phyloP scores from a whole-genome alignment of 2,113 vertebrate species.

The Pseudopodoces humilis region DNA sequence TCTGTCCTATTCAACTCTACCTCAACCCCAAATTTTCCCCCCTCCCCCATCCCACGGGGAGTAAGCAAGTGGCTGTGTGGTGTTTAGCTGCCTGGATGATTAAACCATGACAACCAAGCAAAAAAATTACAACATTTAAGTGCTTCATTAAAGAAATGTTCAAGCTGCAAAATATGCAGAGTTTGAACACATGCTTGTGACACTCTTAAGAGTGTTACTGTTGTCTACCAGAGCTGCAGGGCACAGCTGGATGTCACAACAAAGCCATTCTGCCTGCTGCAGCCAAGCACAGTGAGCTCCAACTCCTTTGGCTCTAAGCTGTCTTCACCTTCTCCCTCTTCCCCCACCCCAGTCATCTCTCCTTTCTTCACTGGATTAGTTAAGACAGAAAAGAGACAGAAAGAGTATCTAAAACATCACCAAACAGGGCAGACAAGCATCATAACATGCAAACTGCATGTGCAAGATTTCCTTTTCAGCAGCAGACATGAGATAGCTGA shows the following conservation, averaged over 20 bases:
- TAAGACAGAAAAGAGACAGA: background rate
- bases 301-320: background rate
- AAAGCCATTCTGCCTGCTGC: background rate
- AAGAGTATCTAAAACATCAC: background rate
- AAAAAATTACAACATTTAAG: background rate
- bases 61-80: background rate
- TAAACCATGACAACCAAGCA: background rate
- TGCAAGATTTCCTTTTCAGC: background rate
- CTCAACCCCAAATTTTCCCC: background rate
- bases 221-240: background rate
- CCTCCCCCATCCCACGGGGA: fast-evolving
- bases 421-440: background rate
- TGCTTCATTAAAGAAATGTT: background rate
- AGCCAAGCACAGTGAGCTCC: background rate
- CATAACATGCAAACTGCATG: background rate
- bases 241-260: background rate
- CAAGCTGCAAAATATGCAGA: background rate
- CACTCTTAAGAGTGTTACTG: background rate
- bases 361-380: background rate
- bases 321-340: background rate
- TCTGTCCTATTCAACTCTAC: background rate
- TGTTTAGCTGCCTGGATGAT: background rate
- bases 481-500: background rate
- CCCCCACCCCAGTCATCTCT: background rate
- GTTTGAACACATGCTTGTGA: background rate